A percentile compares a stretch with the other conserved stretches of the same genome.
Evolutionary conservation across 1,140 invertebrate genomes (phyloP).

Genomic region (Sycophila sp.): DNA sequence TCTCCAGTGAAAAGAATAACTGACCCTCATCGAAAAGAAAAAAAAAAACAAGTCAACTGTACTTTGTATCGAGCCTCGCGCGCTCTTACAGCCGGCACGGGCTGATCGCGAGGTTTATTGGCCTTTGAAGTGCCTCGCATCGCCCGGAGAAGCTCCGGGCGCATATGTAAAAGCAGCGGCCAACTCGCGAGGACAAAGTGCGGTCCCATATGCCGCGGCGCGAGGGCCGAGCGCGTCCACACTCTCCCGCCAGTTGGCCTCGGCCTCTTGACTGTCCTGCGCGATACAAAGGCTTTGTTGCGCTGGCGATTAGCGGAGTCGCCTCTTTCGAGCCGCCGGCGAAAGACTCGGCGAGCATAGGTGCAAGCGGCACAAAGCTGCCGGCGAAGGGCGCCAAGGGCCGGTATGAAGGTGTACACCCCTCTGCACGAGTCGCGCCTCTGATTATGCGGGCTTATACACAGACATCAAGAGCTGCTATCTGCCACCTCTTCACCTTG

Average conservation of each 20-base stretch:
- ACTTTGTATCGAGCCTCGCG: too few species aligned
- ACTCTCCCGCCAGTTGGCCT: constrained; percentile 52
- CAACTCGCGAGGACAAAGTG: constrained; percentile 41
- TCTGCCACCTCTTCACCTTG: too few species aligned
- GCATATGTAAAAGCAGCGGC: constrained; percentile 42
- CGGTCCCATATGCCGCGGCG: constrained; percentile 53
- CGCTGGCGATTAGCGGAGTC: constrained; percentile 42
- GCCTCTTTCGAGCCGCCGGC: too few species aligned
- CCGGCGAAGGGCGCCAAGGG: not conserved
- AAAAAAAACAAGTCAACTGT: too few species aligned
- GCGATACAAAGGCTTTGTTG: constrained; percentile 44
- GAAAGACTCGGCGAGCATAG: constrained; percentile 32
- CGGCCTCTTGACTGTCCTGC: constrained; percentile 32
- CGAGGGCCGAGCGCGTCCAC: constrained; percentile 43
- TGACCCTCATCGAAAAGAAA: too few species aligned
- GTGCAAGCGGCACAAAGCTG: not conserved
- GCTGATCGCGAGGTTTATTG: constrained; percentile 39
- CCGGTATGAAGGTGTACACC: too few species aligned
- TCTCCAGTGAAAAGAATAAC: too few species aligned
- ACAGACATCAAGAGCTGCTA: too few species aligned
- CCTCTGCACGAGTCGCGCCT: not conserved
- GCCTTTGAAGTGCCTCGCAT: constrained; percentile 51
- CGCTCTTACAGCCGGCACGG: too few species aligned
- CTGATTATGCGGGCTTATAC: not conserved
- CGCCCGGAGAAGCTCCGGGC: constrained; percentile 34